Base-by-base conservation (phyloP, 2,888 invertebrate genomes). In the Dolomedes plantarius region DNA sequence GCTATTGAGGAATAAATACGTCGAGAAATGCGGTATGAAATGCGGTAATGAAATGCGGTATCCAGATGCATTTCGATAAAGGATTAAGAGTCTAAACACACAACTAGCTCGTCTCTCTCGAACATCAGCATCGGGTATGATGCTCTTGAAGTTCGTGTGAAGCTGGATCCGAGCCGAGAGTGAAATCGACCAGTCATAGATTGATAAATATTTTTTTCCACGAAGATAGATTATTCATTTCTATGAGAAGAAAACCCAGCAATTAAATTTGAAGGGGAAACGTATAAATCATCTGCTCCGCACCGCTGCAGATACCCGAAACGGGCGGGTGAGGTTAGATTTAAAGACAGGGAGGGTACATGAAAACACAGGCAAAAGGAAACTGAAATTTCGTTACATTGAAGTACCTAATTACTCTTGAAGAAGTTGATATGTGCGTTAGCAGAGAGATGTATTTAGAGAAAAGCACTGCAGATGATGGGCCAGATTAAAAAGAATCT, bases 151-250 rank as follows among this genome's bases (percentile, higher is more conserved):
- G 9, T 36, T 9, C 36, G 36, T 36, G 9, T 36, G 36, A 36
- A 36, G 5, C 9, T 36, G 36, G 36, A 36, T 36, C 36, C 36
- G 36, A 36, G 36, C 36, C n/a, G 16, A 56, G 16, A 56, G 23
- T 19, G 23, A 56, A 73, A 80, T 73, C 73, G 67, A 73, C 73
- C 67, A 67, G 64, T 73, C 80, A 67, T 32, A 80, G 72, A 80
- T 80, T 80, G 73, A 80, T 73, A 80, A 80, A 80, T 80, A 80
- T 80, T 80, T 80, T 67, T 69, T 80, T 80, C 73, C 23, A 28
- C n/a, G 80, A 80, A 80, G 80, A 80, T 67, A 80, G 80, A 80
- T 80, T 80, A 80, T 80, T 80, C 80, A 67, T 80, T 73, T 80
- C 80, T 73, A 80, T 73, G 73, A 80, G 36, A 73, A 67, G 80